Evolutionary conservation across 2,888 invertebrate species (phyloP), one percentile per base, ranked within the genome.

Genomic region (Lordiphosa andalusiaca): DNA sequence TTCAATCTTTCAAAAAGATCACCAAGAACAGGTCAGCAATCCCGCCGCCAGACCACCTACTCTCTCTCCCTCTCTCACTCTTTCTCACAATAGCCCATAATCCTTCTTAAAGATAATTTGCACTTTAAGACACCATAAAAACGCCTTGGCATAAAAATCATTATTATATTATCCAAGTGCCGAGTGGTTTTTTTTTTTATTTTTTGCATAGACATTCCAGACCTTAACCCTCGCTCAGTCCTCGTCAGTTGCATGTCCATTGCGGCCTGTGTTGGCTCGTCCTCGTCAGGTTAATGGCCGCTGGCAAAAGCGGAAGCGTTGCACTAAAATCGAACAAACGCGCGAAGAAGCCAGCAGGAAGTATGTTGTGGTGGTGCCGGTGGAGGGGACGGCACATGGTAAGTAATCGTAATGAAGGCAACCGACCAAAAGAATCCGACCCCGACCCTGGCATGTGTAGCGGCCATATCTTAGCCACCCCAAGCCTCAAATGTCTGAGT

Each of bases 241-340:
- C 23, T 21, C 10, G 41, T 50, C 71, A 73, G 75, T 69, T 73
- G 80, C 70, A 75, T 73, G 76, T 71, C 57, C 71, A 21, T 42
- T 53, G 37, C 38, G 19, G 49, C 40, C 46, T 68, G 68, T 47
- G 71, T 56, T 48, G 50, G 39, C 42, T 21, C 12, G 12, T 25
- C 33, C 50, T 47, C 64, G 49, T 47, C 67, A 65, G 80, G 80
- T 81, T 77, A 83, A 81, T 81, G 80, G 73, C 80, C 80, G 64
- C 53, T 58, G 52, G 61, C 60, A 59, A 38, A 59, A 38, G 64
- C 83, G 80, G 80, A 80, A 83, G 75, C 66, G 65, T 64, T 60
- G 74, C 81, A 80, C 81, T 76, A 76, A 80, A 80, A 80, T 80
- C 77, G 80, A 83, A 83, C 77, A 71, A 77, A 65, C 62, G 73